These are phyloP conservation scores for Pantherophis vulpinus DNA, from an alignment of 2,797 vertebrate species.

Conservation along the genomic window DNA sequence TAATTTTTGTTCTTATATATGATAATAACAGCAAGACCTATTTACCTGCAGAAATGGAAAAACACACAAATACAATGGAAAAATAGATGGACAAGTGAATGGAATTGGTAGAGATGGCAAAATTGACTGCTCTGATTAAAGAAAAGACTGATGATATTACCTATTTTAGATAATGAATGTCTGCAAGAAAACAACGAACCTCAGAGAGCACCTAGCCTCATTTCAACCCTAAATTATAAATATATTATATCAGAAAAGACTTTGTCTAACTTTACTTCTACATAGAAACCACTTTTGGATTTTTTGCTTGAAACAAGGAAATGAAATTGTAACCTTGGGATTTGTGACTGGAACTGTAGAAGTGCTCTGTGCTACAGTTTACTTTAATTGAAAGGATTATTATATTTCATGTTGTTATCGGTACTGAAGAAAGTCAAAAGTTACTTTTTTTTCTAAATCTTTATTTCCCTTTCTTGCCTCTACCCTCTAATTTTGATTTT, in stretches of 20 bases:
- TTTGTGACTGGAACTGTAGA: not conserved
- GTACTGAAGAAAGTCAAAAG: not conserved
- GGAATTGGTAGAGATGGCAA: not conserved
- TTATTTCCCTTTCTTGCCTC: not conserved
- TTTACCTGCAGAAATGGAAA: not conserved
- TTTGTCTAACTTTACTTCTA: not conserved
- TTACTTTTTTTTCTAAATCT: not conserved
- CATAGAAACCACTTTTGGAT: not conserved
- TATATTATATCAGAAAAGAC: not conserved
- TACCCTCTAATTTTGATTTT: not conserved
- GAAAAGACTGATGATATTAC: not conserved
- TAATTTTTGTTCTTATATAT: not conserved
- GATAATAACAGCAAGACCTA: not conserved
- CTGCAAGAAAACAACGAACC: not conserved
- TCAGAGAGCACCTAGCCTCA: not conserved
- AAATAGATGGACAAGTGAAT: not conserved
- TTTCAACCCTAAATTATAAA: not conserved
- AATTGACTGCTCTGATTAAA: not conserved
- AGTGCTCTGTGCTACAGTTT: not conserved
- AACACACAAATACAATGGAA: not conserved
- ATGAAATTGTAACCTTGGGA: not conserved
- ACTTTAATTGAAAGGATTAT: not conserved
- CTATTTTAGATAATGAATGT: not conserved
- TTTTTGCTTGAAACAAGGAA: not conserved
- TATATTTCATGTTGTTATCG: not conserved